Evolutionary conservation across 2,797 vertebrate genomes (phyloP), one percentile per base, ranked within the genome.

Genomic region (Gallinago solitaria): DNA sequence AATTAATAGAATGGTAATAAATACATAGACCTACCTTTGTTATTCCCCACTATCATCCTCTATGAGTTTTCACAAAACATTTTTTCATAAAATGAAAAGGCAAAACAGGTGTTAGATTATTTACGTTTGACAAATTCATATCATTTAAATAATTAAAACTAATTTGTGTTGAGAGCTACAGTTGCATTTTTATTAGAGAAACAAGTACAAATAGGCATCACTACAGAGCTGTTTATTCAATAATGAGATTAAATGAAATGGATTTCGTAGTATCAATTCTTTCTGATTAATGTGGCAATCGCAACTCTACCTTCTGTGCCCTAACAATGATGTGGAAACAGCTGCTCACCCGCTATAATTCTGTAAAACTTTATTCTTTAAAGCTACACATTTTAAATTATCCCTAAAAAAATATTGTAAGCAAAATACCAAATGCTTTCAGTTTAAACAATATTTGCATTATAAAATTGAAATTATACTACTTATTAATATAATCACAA

Each of bases 91-190:
- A 97, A 97, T 75, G 73, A 97, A 98, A 96, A 97, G 94, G 96
- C 95, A 98, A 98, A 98, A 95, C 96, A 98, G 96, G 97, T 97
- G 94, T 97, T 98, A 97, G 95, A 95, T 97, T 97, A 96, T 95
- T 98, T 94, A 95, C 63, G 81, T 96, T 94, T 98, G 97, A 97
- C 83, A 98, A 96, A 97, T 96, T 98, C 93, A 95, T 97, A 96
- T 81, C 32, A 98, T 98, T 98, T 98, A 98, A 98, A 98, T 98
- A 97, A 98, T 98, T 98, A 98, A 98, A 98, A 98, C 97, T 98
- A 98, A 98, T 98, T 98, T 97, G 96, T 97, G 96, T 97, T 97
- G 97, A 98, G 97, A 98, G 95, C 98, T 98, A 97, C 93, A 94
- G 97, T 98, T 98, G 97, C 96, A 98, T 98, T 97, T 98, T 98